Evolutionary conservation across 2,113 vertebrate species (phyloP), one percentile per base, ranked within the genome.

Genomic region (Gopherus evgoodei): DNA sequence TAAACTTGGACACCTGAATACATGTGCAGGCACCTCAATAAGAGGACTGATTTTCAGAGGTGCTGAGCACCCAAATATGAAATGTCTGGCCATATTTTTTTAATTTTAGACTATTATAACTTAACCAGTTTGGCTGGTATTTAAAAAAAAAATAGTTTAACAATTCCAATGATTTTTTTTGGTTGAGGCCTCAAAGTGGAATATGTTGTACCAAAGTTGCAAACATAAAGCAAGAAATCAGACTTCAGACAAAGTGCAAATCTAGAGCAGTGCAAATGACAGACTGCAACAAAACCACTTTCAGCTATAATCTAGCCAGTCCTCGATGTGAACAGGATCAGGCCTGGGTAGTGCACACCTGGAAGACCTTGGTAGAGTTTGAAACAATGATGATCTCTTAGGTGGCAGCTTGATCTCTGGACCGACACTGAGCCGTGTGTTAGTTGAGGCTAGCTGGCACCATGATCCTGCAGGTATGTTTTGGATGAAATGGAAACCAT

Each of bases 271-370:
- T 72, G 88, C 53, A 90, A 91, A 90, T 75, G 4, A 8, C 72
- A 80, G 8, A 13, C 54, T 85, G 5, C 31, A 78, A 76, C 5
- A 81, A 57, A 80, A 17, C 29, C 1, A 3, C 1, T 56, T 88
- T 90, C 25, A 25, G 11, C 44, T 88, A 56, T 44, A 10, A 29
- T 83, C 79, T 81, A 21, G 91, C 91, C 44, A 22, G 6, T 50
- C 49, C 35, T 53, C 0, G 0, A 0, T 88, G 56, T 79, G 78
- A 53, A 31, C 56, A 84, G 42, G 9, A 88, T 25, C 0, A 0
- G 44, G 27, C 21, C 25, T 82, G 80, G 11, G 19, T 12, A 21
- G 11, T 21, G 69, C 62, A 47, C 10, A 59, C 42, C 8, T 42
- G 11, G 2, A 22, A 53, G 47, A 27, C 79, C 3, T 82, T 8